Evolutionary conservation across 2,888 invertebrate species (phyloP).

Genomic region (Harmothoe impar): DNA sequence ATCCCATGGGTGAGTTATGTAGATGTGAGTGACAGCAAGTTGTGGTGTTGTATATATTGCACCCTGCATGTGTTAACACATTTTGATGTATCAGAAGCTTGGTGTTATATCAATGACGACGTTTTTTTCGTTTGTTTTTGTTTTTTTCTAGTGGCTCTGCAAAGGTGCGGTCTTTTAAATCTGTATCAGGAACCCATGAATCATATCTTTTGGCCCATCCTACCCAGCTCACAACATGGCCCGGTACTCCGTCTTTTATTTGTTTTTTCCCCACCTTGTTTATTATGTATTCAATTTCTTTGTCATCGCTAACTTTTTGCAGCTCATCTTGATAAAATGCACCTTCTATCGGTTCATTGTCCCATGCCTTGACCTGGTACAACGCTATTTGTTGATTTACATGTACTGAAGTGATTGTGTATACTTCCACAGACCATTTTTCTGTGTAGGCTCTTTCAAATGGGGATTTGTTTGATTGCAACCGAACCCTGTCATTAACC

Average conservation of each 20-base stretch:
- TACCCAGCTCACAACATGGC: background rate
- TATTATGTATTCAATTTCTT: background rate
- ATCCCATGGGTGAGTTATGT: too few relatives aligned
- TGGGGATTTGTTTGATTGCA: background rate
- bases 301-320: background rate
- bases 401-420: background rate
- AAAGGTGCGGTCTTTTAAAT: too few relatives aligned
- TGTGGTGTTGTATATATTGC: too few relatives aligned
- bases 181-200: background rate
- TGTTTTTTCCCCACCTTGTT: background rate
- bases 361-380: background rate
- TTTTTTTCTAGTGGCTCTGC: too few relatives aligned
- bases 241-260: background rate
- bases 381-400: background rate
- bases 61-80: too few relatives aligned
- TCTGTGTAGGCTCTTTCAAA: conserved; percentile 29
- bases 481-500: background rate
- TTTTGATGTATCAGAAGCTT: too few relatives aligned
- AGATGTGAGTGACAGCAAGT: too few relatives aligned
- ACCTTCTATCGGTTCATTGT: background rate
- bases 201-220: background rate
- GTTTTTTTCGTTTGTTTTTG: too few relatives aligned
- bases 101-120: too few relatives aligned
- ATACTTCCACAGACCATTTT: background rate
- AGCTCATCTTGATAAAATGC: conserved; percentile 6